Evolutionary conservation across 2,888 invertebrate genomes (phyloP), one percentile per base, ranked within the genome.

Genomic region (Hedya salicella): DNA sequence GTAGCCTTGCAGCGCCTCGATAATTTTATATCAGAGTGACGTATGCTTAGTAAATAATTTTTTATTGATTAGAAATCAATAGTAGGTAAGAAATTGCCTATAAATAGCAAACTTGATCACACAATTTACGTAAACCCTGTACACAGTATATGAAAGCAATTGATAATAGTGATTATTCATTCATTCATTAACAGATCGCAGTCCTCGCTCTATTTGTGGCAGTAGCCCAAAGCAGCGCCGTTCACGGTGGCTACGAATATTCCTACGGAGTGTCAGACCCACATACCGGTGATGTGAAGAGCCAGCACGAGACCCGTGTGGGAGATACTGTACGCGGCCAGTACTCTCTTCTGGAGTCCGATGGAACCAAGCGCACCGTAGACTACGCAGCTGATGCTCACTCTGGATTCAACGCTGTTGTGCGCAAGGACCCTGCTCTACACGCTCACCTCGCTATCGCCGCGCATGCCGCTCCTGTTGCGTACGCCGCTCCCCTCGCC

Each of bases 251-350:
- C 1, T 83, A 77, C 62, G 77, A 81, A 73, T 82, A 90, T 72
- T 90, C 91, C 0, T 93, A 93, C 72, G 92, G 92, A 46, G 91
- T 93, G 8, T 85, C 91, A 60, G 93, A 93, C 75, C 87, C 88
- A 17, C 74, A 89, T 74, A 93, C 93, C 48, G 93, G 93, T 2
- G 93, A 93, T 74, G 82, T 85, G 56, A 93, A 93, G 73, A 88
- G 82, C 78, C 93, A 93, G 75, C 82, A 83, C 42, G 93, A 93
- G 75, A 84, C 83, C 66, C 86, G 93, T 25, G 83, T 83, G 54
- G 93, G 93, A n/a, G 88, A 85, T 71, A 77, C 78, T 14, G 87
- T 86, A 30, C 78, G 79, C 66, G 87, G 87, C 17, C 81, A 82
- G 67, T 87, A 86, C 76, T 84, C 84, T 49, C 75, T 87, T 21